These are phyloP conservation scores for Geotria australis DNA, from an alignment of 2,797 vertebrate species.

Conservation along the genomic window DNA sequence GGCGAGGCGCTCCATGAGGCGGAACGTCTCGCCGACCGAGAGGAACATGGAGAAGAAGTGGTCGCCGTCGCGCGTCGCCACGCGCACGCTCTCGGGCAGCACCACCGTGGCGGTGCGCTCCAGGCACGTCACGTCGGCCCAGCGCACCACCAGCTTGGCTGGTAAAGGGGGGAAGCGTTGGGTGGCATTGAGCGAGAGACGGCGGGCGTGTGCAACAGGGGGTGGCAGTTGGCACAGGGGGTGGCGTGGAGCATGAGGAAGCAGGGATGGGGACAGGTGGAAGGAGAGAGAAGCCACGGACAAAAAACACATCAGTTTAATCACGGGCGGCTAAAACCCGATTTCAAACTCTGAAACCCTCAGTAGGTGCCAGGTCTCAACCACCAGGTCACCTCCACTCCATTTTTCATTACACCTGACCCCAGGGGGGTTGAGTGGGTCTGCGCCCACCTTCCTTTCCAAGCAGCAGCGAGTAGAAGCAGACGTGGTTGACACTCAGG, in stretches of 20 bases:
- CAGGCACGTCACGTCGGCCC: conserved; percentile 84
- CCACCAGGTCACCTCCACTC: too few relatives aligned
- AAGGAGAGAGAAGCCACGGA: too few relatives aligned
- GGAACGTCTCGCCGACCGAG: conserved; percentile 85
- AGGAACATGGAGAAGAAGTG: conserved; percentile 88
- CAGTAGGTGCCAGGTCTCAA: too few relatives aligned
- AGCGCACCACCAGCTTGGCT: conserved; percentile 81
- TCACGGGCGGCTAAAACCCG: too few relatives aligned
- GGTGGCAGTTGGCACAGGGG: not conserved
- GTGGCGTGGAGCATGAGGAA: not conserved
- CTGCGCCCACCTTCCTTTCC: conserved; percentile 52
- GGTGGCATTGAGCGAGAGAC: not conserved
- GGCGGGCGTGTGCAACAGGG: not conserved
- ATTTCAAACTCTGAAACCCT: too few relatives aligned
- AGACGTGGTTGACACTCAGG: conserved; percentile 71
- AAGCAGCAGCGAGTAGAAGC: conserved; percentile 80
- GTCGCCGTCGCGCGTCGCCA: conserved; percentile 55
- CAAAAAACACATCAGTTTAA: too few relatives aligned
- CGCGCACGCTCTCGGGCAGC: conserved; percentile 60
- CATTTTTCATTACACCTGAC: too few relatives aligned
- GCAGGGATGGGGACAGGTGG: not conserved
- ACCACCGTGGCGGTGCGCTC: conserved; percentile 74
- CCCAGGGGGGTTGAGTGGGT: too few relatives aligned
- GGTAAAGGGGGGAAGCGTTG: not conserved
- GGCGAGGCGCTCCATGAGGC: conserved; percentile 82